Evolutionary conservation across 2,797 vertebrate genomes (phyloP), one percentile per base, ranked within the genome.

Genomic region (Poecilia wingei): DNA sequence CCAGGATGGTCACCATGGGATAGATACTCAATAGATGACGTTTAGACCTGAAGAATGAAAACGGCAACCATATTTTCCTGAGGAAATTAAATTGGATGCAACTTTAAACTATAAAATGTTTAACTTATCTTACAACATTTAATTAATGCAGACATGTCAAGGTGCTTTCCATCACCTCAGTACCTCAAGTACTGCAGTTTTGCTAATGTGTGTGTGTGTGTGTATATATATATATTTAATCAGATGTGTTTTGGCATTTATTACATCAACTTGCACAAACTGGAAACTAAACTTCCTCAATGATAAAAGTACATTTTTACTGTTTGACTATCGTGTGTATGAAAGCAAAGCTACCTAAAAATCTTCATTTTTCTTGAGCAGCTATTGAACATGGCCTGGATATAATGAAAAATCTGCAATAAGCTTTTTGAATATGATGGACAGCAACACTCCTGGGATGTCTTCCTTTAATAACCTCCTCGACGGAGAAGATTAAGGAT

Each of bases 391-490:
- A 66, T 66, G 18, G 33, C 8, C 36, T 69, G 22, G 39, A 43
- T 43, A 6, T 69, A 41, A 43, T 69, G 2, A 43, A 69, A 69
- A 43, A n/a, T 43, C 22, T 69, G 39, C 39, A 43, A 69, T 69
- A n/a, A 55, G 14, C 12, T 73, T 81, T 7, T 77, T 76, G 78
- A 76, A 75, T 84, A 79, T 72, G 75, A 16, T 69, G 53, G 46
- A 79, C 81, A 79, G 79, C 57, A 80, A 68, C 47, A 71, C 76
- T 72, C 5, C 2, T 59, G 28, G 8, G 39, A 81, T 81, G 1
- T 0, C n/a, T 77, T 46, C 72, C 55, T 81, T 66, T 74, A 18
- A 53, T 77, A 72, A 25, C 41, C 41, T 49, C 20, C 59, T 73
- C 47, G 64, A 64, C 3, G 3, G 28, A 64, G 61, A 33, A 36